These are phyloP conservation scores for Marmota flaviventris DNA, from an alignment of 2,113 vertebrate species.

Conservation along the genomic window DNA sequence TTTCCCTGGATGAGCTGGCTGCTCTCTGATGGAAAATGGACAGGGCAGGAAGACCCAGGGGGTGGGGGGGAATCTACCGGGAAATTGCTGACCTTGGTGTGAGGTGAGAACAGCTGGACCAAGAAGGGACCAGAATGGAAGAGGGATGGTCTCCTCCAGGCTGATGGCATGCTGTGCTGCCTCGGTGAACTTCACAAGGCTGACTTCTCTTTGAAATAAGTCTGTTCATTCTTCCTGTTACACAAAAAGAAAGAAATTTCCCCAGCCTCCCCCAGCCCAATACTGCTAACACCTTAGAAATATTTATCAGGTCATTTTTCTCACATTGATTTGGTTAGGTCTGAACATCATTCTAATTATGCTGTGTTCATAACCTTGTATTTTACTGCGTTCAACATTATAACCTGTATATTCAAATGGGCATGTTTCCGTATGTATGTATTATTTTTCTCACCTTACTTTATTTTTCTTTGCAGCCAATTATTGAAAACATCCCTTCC, in stretches of 20 bases:
- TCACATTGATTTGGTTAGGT: not conserved
- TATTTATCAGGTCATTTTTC: not conserved
- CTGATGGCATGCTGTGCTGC: rapidly evolving
- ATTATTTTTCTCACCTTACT: not conserved
- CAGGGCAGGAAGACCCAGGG: not conserved
- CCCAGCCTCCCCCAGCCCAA: not conserved
- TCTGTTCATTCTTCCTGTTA: not conserved
- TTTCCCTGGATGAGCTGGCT: not conserved
- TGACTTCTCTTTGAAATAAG: not conserved
- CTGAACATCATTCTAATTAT: not conserved
- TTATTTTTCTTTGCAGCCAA: not conserved
- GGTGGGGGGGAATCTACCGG: too few species aligned
- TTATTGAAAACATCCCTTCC: not conserved
- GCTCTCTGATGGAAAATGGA: too few species aligned
- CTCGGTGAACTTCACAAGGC: not conserved
- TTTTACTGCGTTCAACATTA: too few species aligned
- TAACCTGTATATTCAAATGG: too few species aligned
- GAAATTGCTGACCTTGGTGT: not conserved
- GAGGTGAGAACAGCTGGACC: not conserved
- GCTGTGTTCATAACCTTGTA: not conserved
- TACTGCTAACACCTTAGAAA: not conserved
- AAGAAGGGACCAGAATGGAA: too few species aligned
- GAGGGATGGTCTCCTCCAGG: too few species aligned
- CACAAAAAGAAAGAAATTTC: not conserved
- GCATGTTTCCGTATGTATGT: too few species aligned